Evolutionary conservation across 2,888 invertebrate species (phyloP).

Genomic region (Alitta virens): DNA sequence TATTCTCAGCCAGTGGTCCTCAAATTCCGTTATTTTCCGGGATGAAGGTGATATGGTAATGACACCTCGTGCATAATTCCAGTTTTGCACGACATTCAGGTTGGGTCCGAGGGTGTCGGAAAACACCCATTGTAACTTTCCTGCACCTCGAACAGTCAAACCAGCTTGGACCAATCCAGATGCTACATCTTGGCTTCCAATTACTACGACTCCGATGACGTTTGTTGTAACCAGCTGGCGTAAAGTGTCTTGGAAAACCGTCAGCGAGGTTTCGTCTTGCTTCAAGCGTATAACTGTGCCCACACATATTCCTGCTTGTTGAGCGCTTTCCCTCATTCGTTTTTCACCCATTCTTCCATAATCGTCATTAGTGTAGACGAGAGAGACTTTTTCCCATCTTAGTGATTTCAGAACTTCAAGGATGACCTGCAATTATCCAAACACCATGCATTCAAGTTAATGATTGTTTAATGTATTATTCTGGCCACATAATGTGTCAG

Average conservation of each 20-base stretch:
- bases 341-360: constrained; percentile 29
- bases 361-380: constrained; percentile 52
- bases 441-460: too few relatives aligned
- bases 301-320: constrained; percentile 39
- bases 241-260: constrained; percentile 29
- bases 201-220: constrained; percentile 39
- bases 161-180: constrained; percentile 32
- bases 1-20: constrained; percentile 49
- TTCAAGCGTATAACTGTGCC: constrained; percentile 35
- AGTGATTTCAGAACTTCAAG: constrained; percentile 49
- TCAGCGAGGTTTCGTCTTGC: constrained; percentile 23
- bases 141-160: constrained; percentile 28
- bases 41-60: constrained; percentile 39
- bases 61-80: constrained; percentile 41
- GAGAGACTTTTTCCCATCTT: constrained; percentile 55
- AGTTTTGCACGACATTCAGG: constrained; percentile 19
- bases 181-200: constrained; percentile 32
- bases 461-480: too few relatives aligned
- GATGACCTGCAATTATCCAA: constrained; percentile 40
- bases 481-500: too few relatives aligned
- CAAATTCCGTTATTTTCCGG: constrained; percentile 47
- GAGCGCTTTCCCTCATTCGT: constrained; percentile 32
- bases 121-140: constrained; percentile 48
- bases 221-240: constrained; percentile 30
- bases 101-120: constrained; percentile 37